Evolutionary conservation across 2,113 vertebrate species (phyloP).

Genomic region (Rallus limicola): DNA sequence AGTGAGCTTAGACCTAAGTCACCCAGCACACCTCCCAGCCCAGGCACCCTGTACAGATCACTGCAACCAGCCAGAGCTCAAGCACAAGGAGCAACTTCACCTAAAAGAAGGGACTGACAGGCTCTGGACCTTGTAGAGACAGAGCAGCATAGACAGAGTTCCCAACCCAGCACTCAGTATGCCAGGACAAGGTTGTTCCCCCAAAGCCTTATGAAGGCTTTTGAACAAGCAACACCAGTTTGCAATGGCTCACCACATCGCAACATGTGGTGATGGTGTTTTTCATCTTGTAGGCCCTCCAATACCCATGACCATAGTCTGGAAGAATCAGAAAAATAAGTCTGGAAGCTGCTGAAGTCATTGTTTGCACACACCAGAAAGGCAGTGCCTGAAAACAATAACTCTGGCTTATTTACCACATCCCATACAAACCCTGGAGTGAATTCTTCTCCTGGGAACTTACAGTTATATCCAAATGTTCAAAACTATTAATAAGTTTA

Average conservation of each 20-base stretch:
- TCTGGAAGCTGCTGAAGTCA: constrained; percentile 71
- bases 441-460: constrained; percentile 74
- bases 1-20: neutral
- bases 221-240: constrained; percentile 27
- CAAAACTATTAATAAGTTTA: constrained; percentile 67
- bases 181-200: neutral
- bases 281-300: constrained; percentile 47
- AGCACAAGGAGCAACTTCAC: neutral
- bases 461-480: constrained; percentile 68
- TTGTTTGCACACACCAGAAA: constrained; percentile 74
- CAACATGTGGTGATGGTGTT: constrained; percentile 49
- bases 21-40: neutral
- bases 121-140: neutral
- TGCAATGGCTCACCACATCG: neutral
- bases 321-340: constrained; percentile 71
- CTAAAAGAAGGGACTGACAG: neutral
- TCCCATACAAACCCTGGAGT: constrained; percentile 70
- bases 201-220: neutral
- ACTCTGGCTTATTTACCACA: constrained; percentile 65
- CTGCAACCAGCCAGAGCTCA: neutral
- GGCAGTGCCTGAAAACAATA: constrained; percentile 68
- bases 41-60: neutral
- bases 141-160: neutral
- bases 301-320: constrained; percentile 53
- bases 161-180: neutral